Evolutionary conservation across 2,113 vertebrate genomes (phyloP).

Genomic region (Pseudorhombus dupliciocellatus): DNA sequence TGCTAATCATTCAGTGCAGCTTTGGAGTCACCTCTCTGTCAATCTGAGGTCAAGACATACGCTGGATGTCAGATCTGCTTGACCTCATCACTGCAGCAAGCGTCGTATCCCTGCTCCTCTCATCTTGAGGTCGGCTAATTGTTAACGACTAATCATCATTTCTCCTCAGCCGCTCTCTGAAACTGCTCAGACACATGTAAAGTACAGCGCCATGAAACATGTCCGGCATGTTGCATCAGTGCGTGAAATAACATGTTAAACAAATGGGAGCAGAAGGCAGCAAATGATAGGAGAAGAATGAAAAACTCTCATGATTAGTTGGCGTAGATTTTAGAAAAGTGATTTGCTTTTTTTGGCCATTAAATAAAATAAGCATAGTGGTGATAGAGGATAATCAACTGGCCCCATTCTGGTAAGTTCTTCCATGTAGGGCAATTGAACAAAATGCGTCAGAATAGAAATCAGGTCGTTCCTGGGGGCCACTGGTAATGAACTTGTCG

Average conservation of each 20-base stretch:
- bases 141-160: constrained; percentile 59
- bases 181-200: constrained; percentile 35
- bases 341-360: constrained; percentile 75
- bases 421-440: constrained; percentile 79
- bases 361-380: constrained; percentile 76
- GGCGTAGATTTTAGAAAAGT: constrained; percentile 69
- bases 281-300: constrained; percentile 28
- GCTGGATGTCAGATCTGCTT: constrained; percentile 28
- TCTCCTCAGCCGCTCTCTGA: constrained; percentile 39
- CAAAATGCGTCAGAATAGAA: constrained; percentile 77
- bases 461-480: constrained; percentile 81
- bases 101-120: constrained; percentile 43
- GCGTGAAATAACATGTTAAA: constrained; percentile 15
- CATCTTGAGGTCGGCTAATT: constrained; percentile 55
- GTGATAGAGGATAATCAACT: constrained; percentile 71
- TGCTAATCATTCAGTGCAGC: constrained; percentile 46
- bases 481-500: constrained; percentile 77
- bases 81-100: constrained; percentile 43
- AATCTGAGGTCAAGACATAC: constrained; percentile 32
- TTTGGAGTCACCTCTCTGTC: constrained; percentile 40
- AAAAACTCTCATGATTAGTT: constrained; percentile 60
- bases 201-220: constrained; percentile 21
- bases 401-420: constrained; percentile 70
- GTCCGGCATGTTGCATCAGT: constrained; percentile 25
- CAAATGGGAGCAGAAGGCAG: constrained; percentile 41